Percentiles rank a stretch among this genome's conserved stretches.
phyloP scores from a whole-genome alignment of 2,797 vertebrate genomes.

The Loris lydekkerianus region DNA sequence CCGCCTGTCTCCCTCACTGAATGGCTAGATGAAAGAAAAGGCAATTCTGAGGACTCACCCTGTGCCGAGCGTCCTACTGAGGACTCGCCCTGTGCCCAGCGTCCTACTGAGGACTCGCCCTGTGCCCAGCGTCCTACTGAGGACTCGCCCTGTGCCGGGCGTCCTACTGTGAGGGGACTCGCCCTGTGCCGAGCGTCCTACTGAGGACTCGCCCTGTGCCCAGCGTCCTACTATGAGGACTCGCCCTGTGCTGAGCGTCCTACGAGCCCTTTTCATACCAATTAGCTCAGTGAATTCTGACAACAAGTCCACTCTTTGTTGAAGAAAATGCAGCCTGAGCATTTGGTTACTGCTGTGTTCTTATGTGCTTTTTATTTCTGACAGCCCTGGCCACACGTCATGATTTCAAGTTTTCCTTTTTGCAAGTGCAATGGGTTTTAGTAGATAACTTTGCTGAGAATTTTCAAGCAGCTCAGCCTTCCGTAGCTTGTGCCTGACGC shows the following conservation, averaged over 20 bases:
- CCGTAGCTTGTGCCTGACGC: background rate
- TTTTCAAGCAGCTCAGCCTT: slow-evolving; percentile 23
- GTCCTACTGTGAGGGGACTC: background rate
- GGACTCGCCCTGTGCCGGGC: background rate
- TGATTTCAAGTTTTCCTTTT: background rate
- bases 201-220: background rate
- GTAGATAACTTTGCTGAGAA: background rate
- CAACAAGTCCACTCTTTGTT: background rate
- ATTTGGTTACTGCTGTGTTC: background rate
- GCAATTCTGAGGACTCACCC: background rate
- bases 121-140: background rate
- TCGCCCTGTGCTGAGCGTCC: background rate
- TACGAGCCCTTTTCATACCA: background rate
- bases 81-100: background rate
- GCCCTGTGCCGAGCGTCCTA: background rate
- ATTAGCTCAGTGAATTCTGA: slow-evolving; percentile 40
- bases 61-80: background rate
- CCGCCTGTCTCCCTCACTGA: background rate
- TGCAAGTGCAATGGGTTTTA: background rate
- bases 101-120: background rate
- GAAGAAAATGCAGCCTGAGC: background rate
- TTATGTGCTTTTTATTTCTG: background rate
- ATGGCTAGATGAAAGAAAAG: background rate
- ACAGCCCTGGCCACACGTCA: background rate
- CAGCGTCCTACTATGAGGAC: background rate